Evolutionary conservation across 2,113 vertebrate species (phyloP).

Genomic region (Thamnophis sirtalis): DNA sequence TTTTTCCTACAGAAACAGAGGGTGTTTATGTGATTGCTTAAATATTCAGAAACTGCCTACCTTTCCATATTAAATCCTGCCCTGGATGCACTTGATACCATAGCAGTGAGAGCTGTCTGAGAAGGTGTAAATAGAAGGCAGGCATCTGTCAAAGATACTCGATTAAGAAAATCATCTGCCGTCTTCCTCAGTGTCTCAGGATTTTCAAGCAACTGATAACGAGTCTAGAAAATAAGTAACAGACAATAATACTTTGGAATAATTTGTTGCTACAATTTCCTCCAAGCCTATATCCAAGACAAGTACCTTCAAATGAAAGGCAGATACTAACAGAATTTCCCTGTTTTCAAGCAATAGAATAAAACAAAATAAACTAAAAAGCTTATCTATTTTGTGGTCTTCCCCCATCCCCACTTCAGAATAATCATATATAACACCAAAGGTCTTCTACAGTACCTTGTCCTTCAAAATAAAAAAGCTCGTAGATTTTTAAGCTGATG

Average conservation of each 20-base stretch:
- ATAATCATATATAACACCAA: background rate
- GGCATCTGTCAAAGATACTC: conserved; percentile 82
- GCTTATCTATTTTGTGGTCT: background rate
- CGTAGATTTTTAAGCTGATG: background rate
- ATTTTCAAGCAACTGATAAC: conserved; percentile 86
- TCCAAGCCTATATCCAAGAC: fast-evolving
- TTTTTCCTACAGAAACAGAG: background rate
- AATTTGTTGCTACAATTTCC: background rate
- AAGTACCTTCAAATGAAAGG: background rate
- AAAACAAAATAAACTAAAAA: background rate
- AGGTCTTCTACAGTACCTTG: background rate
- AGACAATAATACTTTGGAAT: conserved; percentile 29
- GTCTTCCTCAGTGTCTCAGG: conserved; percentile 88
- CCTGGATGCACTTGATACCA: conserved; percentile 85
- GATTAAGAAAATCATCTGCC: conserved; percentile 89
- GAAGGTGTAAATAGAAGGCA: conserved; percentile 88
- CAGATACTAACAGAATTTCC: background rate
- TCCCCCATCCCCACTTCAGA: background rate
- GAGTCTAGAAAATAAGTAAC: conserved; percentile 77
- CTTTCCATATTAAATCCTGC: conserved; percentile 90
- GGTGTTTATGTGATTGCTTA: background rate
- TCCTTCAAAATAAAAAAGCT: background rate
- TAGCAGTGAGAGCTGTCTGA: conserved; percentile 86
- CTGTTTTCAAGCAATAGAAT: background rate
- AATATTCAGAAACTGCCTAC: conserved; percentile 56